Evolutionary conservation across 2,113 vertebrate species (phyloP), one percentile per base, ranked within the genome.

Genomic region (Amazona guildingii): DNA sequence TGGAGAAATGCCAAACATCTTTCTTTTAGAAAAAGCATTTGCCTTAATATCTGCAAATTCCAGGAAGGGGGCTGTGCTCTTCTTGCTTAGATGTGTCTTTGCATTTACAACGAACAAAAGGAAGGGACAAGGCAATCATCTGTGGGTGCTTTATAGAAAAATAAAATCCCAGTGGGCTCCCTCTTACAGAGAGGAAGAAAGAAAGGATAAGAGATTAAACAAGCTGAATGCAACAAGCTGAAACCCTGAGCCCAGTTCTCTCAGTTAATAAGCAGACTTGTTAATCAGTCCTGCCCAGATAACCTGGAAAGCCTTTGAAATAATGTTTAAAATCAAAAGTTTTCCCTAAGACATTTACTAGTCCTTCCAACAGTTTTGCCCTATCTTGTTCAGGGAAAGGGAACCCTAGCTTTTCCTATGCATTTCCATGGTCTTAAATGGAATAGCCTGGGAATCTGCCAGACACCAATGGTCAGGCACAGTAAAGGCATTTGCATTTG

Each of bases 41-140:
- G 29, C 77, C 96, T 96, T 94, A 91, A 83, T 95, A 96, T 90
- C 55, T 94, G 91, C 78, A 91, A 94, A 96, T 95, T 95, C 95
- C 89, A 90, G 79, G 66, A 94, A 91, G 84, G 46, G 76, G 55
- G 70, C 21, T 68, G 43, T 83, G 41, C 76, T 97, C 80, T 92
- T 92, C 84, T 91, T 82, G 79, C 92, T 94, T 95, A 86, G 51
- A 63, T 90, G 33, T 49, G 83, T 79, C 83, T 91, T 92, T 96
- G 63, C 74, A 91, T 85, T 79, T 4, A 1, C 61, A 92, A 80
- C 68, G 46, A 93, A 93, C 79, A 94, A 91, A 91, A 88, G 46
- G 41, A 92, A 86, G 35, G 73, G 82, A 94, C n/a, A 73, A 81
- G 43, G 37, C 72, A 92, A 82, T 48, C 61, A 86, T 83, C 83